These are phyloP conservation scores for Planococcus citri DNA, from an alignment of 1,140 invertebrate species.

Conservation along the genomic window DNA sequence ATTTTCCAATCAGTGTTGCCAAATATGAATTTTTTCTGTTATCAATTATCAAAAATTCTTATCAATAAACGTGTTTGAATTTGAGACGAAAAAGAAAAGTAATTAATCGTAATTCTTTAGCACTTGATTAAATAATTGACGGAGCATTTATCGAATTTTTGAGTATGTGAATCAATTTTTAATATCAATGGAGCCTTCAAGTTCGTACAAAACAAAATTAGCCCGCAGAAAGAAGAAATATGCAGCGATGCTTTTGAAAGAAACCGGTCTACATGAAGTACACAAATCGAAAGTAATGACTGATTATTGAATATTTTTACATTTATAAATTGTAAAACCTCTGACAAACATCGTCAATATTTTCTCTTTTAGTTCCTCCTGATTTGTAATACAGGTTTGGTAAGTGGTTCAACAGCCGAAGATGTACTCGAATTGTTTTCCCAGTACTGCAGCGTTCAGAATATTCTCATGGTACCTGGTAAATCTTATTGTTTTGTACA, in stretches of 20 bases:
- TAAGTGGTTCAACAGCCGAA: conserved; percentile 52
- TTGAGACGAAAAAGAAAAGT: too few species aligned
- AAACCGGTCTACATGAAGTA: neutral
- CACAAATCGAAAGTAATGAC: neutral
- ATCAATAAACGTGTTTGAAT: too few species aligned
- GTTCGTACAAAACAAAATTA: neutral
- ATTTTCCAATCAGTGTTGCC: too few species aligned
- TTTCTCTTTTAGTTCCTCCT: conserved; percentile 40
- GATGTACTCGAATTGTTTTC: conserved; percentile 40
- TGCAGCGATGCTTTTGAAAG: neutral
- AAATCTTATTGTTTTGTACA: conserved; percentile 65
- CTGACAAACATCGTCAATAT: neutral
- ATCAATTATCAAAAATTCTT: too few species aligned
- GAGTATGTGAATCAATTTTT: too few species aligned
- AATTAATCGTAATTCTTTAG: too few species aligned
- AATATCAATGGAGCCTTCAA: neutral
- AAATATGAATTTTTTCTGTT: too few species aligned
- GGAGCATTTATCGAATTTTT: too few species aligned
- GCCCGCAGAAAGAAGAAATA: neutral
- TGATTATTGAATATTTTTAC: neutral
- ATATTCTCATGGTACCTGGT: conserved; percentile 49
- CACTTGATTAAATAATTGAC: too few species aligned
- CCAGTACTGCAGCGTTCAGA: conserved; percentile 39
- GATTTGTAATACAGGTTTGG: conserved; percentile 62
- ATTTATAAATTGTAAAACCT: neutral